Base-by-base conservation (phyloP, 2,797 vertebrate genomes). In the Linurgus olivaceus region DNA sequence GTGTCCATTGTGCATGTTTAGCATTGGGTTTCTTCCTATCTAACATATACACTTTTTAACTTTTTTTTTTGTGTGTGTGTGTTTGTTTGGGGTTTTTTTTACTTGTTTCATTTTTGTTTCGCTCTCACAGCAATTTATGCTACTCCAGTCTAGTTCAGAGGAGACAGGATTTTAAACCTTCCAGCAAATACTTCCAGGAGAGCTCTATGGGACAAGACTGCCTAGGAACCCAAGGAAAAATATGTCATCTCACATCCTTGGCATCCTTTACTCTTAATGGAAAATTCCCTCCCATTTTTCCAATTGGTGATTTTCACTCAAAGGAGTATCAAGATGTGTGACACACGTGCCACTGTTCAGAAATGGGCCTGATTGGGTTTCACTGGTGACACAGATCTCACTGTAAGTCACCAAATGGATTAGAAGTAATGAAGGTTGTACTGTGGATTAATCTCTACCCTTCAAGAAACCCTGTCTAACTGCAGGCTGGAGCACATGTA, bases 181-280 rank as follows among this genome's bases (percentile, higher is more conserved):
- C 16, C 63, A 70, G 3, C 2, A 87, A 67, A 20, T 59, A 11
- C 8, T 90, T 72, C 33, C 29, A 33, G 42, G 35, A 83, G 19
- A 52, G 7, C 3, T 79, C 38, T 80, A 17, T 37, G 52, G 35
- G 19, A 55, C 15, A 70, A 57, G 14, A 37, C 44, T 70, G 20
- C 10, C 10, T 40, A 51, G 31, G 26, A 79, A 80, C 11, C 3
- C 0, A 0, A 68, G 28, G 5, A 37, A 80, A 71, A 68, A 77
- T 6, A 31, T 6, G 11, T 47, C 12, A 55, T 76, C 45, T 63
- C n/a, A 51, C 7, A 4, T 65, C 35, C 25, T 35, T 84, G 70
- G 11, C 23, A 58, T 37, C 37, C 19, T 33, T 86, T 45, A 40
- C 9, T 26, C 28, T 52, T 35, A 50, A 29, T 31, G 21, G 19